These are phyloP conservation scores for Caloenas nicobarica DNA, from an alignment of 2,113 vertebrate genomes.

Conservation along the genomic window DNA sequence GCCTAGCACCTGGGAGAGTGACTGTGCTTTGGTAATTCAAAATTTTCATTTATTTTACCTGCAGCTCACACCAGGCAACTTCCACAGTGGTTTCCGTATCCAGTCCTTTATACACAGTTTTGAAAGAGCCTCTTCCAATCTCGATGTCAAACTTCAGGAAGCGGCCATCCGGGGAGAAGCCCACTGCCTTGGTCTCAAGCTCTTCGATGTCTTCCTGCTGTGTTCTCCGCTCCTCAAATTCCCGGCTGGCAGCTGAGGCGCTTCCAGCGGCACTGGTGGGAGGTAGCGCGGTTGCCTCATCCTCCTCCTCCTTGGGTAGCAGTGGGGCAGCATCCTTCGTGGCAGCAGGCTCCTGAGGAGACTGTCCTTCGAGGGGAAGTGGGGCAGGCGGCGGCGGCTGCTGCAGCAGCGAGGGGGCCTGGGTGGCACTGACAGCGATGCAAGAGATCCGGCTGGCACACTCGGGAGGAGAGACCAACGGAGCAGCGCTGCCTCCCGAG, in stretches of 20 bases:
- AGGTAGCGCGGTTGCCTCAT: neutral
- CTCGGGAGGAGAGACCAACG: conserved; percentile 50
- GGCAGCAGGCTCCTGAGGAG: conserved; percentile 14
- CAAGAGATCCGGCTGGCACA: neutral
- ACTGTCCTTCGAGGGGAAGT: conserved; percentile 18
- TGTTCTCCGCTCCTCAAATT: conserved; percentile 78
- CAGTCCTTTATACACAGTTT: conserved; percentile 97
- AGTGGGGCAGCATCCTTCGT: conserved; percentile 44
- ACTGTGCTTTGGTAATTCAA: neutral
- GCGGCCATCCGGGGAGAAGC: conserved; percentile 93
- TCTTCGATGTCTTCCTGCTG: conserved; percentile 95
- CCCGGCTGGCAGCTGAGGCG: conserved; percentile 68
- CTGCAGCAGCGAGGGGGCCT: conserved; percentile 5
- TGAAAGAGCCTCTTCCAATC: conserved; percentile 96
- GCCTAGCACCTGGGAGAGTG: conserved; percentile 7
- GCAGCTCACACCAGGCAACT: conserved; percentile 97
- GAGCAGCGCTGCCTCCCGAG: conserved; percentile 32
- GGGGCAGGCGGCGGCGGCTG: conserved; percentile 2
- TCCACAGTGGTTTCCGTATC: conserved; percentile 98
- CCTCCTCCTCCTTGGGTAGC: conserved; percentile 46
- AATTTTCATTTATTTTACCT: conserved; percentile 77
- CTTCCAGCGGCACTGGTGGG: conserved; percentile 66
- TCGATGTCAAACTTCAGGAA: conserved; percentile 99
- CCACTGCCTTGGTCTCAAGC: conserved; percentile 96
- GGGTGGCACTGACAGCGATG: neutral